phyloP scores from a whole-genome alignment of 2,888 invertebrate species.

The Ormyrus rosae region DNA sequence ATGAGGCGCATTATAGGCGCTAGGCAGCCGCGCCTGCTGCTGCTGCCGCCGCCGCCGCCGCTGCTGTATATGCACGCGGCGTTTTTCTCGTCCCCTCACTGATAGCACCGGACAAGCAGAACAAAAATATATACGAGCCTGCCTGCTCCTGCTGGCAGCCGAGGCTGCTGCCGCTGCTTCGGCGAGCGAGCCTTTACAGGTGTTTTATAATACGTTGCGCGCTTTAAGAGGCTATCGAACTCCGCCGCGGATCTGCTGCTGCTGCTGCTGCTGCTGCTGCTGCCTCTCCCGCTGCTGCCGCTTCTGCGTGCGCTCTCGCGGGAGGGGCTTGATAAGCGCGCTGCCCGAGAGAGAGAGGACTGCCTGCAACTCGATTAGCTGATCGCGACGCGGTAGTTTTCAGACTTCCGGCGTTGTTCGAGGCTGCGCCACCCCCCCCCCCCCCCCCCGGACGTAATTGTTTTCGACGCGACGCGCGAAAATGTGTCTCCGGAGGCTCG shows the following conservation, averaged over 20 bases:
- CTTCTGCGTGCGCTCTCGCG: too few species aligned
- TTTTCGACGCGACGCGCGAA: too few species aligned
- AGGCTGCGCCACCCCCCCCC: too few species aligned
- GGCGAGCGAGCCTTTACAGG: constrained; percentile 42
- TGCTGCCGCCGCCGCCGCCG: constrained; percentile 1
- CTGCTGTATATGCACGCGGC: not conserved
- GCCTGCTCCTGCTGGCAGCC: constrained; percentile 10
- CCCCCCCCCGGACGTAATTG: too few species aligned
- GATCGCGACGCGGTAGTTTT: too few species aligned
- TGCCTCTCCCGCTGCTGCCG: too few species aligned
- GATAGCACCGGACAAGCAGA: constrained; percentile 41
- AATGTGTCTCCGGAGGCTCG: too few species aligned
- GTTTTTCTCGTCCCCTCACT: constrained; percentile 6
- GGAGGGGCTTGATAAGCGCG: too few species aligned
- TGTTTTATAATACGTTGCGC: constrained; percentile 51
- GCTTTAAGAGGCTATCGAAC: constrained; percentile 51
- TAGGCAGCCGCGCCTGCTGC: constrained; percentile 49
- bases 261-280: too few species aligned
- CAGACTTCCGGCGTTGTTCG: too few species aligned
- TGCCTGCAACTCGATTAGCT: too few species aligned
- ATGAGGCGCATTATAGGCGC: constrained; percentile 48
- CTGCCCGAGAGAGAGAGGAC: too few species aligned
- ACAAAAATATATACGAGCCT: constrained; percentile 45
- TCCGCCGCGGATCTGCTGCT: not conserved
- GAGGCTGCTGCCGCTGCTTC: not conserved